Conservation (phyloP, 1,140 invertebrate genomes). For the Latrodectus geometricus region DNA sequence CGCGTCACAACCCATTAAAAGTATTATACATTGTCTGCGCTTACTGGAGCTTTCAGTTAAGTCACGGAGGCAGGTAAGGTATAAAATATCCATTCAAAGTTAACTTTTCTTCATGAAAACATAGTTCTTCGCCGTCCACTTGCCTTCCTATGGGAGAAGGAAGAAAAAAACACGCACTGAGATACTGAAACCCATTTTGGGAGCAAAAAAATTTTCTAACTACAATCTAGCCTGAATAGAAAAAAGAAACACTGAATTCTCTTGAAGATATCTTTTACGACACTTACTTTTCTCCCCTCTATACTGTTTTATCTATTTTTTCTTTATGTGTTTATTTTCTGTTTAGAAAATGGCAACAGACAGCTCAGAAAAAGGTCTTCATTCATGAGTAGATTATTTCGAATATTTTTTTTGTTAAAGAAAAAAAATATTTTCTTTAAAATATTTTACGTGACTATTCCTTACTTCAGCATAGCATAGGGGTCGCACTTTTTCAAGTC, state of each 20-base stretch:
- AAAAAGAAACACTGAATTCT: conserved; percentile 54
- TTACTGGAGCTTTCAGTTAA: neutral
- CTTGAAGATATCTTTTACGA: conserved; percentile 58
- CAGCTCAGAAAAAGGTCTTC: conserved; percentile 43
- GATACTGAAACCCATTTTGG: conserved; percentile 49
- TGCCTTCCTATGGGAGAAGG: neutral
- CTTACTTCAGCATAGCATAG: conserved; percentile 16
- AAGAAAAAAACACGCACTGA: conserved; percentile 15
- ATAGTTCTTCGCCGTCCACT: conserved; percentile 4
- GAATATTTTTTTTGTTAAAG: neutral
- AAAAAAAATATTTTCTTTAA: conserved; percentile 39
- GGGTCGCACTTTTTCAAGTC: conserved; percentile 12
- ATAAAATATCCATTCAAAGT: conserved; percentile 13
- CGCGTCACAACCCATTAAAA: neutral
- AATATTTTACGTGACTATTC: conserved; percentile 40
- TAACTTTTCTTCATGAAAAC: neutral
- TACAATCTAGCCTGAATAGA: conserved; percentile 23
- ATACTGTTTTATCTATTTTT: conserved; percentile 53
- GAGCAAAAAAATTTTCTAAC: conserved; percentile 22
- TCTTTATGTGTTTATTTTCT: conserved; percentile 53
- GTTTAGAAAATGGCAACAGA: conserved; percentile 52
- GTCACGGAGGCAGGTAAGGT: neutral
- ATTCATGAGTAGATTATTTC: conserved; percentile 56
- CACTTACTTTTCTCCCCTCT: conserved; percentile 51
- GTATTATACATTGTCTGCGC: neutral